Evolutionary conservation across 2,797 vertebrate species (phyloP).

Genomic region (Clarias platycephalus): DNA sequence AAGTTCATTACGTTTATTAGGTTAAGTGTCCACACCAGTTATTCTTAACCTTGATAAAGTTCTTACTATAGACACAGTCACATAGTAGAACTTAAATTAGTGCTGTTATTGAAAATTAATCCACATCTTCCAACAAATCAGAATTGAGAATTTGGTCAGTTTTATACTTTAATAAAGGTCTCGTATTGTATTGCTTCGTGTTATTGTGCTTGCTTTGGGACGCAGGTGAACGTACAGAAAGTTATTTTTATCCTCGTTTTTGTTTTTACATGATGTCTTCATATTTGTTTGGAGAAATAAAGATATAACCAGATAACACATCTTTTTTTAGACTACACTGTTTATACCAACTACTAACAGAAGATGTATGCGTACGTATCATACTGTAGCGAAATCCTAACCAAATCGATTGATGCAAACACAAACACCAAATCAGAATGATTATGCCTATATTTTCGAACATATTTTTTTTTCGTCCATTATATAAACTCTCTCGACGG

Average conservation of each 20-base stretch:
- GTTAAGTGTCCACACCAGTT: not conserved
- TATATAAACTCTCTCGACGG: conserved; percentile 46
- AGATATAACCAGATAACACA: not conserved
- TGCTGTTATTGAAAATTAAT: not conserved
- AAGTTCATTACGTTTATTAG: not conserved
- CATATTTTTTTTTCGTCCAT: not conserved
- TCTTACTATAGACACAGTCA: not conserved
- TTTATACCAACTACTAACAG: no score
- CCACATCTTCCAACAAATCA: not conserved
- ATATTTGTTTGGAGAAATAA: not conserved
- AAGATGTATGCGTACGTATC: not conserved
- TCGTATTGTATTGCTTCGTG: not conserved
- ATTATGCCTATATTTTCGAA: conserved; percentile 25
- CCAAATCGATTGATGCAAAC: not conserved
- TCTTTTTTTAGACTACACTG: not conserved
- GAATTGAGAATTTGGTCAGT: not conserved
- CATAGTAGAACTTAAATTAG: not conserved
- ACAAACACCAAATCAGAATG: conserved; percentile 8
- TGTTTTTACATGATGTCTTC: not conserved
- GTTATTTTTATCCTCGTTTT: not conserved
- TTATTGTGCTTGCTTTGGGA: not conserved
- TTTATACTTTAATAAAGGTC: no score
- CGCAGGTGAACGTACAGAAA: not conserved
- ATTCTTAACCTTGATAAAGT: not conserved
- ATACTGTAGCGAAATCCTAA: not conserved